These are phyloP conservation scores for Parapsyche elsis DNA, from an alignment of 1,140 invertebrate species.

Conservation along the genomic window DNA sequence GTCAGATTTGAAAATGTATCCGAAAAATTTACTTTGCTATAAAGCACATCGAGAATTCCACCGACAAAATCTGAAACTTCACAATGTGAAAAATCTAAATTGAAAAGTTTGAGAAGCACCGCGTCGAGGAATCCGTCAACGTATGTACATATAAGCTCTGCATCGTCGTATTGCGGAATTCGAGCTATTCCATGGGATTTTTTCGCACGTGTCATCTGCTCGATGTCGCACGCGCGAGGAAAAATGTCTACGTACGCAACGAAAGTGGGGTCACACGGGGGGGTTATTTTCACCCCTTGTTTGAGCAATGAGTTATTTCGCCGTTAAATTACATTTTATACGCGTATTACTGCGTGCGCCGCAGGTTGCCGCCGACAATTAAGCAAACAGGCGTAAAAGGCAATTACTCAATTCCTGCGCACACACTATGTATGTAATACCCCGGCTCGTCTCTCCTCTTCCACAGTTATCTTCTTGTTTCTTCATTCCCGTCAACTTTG, in stretches of 20 bases:
- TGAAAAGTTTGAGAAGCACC: not conserved
- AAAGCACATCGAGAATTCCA: too few species aligned
- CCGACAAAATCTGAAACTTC: too few species aligned
- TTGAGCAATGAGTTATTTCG: slow-evolving; percentile 47
- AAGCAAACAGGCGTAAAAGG: slow-evolving; percentile 43
- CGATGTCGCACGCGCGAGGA: not conserved
- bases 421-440: not conserved
- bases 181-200: too few species aligned
- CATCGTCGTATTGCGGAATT: too few species aligned
- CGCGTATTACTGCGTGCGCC: slow-evolving; percentile 36
- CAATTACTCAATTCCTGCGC: slow-evolving; percentile 45
- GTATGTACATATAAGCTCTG: too few species aligned
- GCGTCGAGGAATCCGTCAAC: not conserved
- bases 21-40: too few species aligned
- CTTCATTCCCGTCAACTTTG: not conserved
- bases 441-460: not conserved
- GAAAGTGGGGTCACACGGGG: not conserved
- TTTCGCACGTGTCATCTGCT: too few species aligned
- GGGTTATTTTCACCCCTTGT: slow-evolving; percentile 14
- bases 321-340: slow-evolving; percentile 50
- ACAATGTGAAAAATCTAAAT: not conserved
- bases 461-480: not conserved
- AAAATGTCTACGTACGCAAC: not conserved
- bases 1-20: too few species aligned
- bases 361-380: slow-evolving; percentile 36